Evolutionary conservation across 2,113 vertebrate genomes (phyloP), one percentile per base, ranked within the genome.

Genomic region (Cettia cetti): DNA sequence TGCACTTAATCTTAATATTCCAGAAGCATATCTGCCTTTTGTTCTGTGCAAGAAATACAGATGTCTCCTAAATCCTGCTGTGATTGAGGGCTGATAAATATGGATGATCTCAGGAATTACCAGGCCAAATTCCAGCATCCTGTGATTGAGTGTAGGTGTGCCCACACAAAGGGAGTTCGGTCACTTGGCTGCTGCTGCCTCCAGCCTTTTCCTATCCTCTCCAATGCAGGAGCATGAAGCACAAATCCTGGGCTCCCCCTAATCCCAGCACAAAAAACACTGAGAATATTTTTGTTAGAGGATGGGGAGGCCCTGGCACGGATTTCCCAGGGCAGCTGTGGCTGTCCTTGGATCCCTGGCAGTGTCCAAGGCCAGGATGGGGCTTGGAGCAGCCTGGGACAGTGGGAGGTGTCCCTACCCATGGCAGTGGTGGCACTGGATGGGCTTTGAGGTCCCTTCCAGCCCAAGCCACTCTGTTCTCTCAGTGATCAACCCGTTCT

Each of bases 31-130:
- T 74, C 74, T 91, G 86, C 84, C 77, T 69, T 93, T 91, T 86
- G 72, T 92, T 61, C 56, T 59, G 19, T 18, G 35, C 54, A 52
- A 85, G 86, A 96, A 92, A 93, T 66, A 94, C 86, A 89, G 91
- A 82, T 82, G 79, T 89, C 92, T 94, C 86, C 74, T 61, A 65
- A 88, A 83, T 63, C 78, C 77, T 59, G 56, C 59, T 89, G 4
- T 61, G 89, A 96, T 40, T 72, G 80, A 92, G 63, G 49, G 23
- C 61, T 52, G 82, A 91, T 65, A 85, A 95, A 94, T 94, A 93
- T 65, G 82, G 47, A 95, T 69, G 78, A 80, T 52, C 63, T 72
- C 26, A 82, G 77, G 57, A 90, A 75, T 35, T 30, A 40, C 35
- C 45, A 33, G 70, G 59, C 12, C 54, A 59, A 56, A 91, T 42